Evolutionary conservation across 1,140 invertebrate species (phyloP).

Genomic region (Heliconius melpomene): DNA sequence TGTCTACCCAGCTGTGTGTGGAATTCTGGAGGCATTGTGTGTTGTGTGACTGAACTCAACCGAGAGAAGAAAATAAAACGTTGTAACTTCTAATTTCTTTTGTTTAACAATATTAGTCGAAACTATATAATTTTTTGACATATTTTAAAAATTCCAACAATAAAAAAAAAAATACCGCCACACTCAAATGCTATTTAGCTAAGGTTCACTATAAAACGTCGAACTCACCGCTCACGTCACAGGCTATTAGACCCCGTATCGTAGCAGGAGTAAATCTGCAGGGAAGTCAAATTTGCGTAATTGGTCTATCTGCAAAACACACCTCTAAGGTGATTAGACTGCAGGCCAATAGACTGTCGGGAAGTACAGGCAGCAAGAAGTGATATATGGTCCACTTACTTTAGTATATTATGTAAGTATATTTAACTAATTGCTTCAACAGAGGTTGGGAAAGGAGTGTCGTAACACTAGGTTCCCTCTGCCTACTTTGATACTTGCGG

Average conservation of each 20-base stretch:
- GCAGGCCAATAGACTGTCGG: constrained; percentile 4
- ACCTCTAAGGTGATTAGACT: constrained; percentile 30
- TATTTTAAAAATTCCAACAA: background rate
- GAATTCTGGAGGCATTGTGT: too few species aligned
- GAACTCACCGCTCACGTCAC: constrained; percentile 39
- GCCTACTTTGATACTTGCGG: too few species aligned
- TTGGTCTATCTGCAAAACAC: constrained; percentile 45
- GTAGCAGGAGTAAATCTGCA: constrained; percentile 52
- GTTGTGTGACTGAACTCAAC: too few species aligned
- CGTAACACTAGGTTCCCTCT: too few species aligned
- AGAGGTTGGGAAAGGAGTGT: too few species aligned
- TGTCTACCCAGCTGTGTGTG: too few species aligned
- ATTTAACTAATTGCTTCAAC: background rate
- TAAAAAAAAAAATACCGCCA: too few species aligned
- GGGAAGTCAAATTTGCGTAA: constrained; percentile 49
- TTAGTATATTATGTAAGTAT: background rate
- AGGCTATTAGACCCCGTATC: constrained; percentile 56
- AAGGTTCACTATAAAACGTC: constrained; percentile 28
- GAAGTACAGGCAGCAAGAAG: background rate
- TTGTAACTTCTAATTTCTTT: too few species aligned
- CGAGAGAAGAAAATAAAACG: too few species aligned
- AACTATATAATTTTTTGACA: too few species aligned
- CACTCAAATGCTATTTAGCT: background rate
- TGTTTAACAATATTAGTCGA: too few species aligned
- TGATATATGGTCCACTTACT: background rate